Evolutionary conservation across 1,140 invertebrate species (phyloP).

Genomic region (Magallana ariakensis): DNA sequence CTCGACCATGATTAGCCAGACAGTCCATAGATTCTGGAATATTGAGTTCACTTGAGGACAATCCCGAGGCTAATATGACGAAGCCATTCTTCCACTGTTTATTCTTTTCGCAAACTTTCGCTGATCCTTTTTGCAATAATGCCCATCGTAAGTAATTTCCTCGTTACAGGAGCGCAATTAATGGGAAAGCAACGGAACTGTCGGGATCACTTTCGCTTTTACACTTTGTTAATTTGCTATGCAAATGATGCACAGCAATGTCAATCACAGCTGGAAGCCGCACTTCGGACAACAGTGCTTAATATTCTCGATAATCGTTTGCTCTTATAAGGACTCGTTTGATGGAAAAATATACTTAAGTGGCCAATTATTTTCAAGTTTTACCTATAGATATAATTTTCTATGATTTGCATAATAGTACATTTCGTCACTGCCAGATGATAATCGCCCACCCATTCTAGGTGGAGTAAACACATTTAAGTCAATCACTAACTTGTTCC

Average conservation of each 20-base stretch:
- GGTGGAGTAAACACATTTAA: neutral
- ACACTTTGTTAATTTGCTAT: slow-evolving; percentile 34
- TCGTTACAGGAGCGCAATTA: neutral
- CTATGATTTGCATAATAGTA: too few species aligned
- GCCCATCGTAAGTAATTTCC: slow-evolving; percentile 11
- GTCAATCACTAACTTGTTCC: neutral
- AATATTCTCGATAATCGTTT: too few species aligned
- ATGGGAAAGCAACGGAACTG: slow-evolving; percentile 10
- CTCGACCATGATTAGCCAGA: slow-evolving; percentile 10
- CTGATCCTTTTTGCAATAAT: neutral
- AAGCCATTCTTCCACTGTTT: slow-evolving; percentile 16
- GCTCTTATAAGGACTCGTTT: too few species aligned
- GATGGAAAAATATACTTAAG: too few species aligned
- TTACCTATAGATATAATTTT: too few species aligned
- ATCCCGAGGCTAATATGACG: neutral
- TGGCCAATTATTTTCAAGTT: too few species aligned
- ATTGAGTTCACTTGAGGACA: slow-evolving; percentile 26
- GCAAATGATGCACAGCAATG: slow-evolving; percentile 1
- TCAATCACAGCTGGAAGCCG: neutral
- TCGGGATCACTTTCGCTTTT: neutral
- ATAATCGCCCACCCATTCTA: too few species aligned
- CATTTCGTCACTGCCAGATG: too few species aligned
- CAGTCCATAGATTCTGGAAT: neutral
- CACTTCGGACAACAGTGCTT: too few species aligned
- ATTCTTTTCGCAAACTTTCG: slow-evolving; percentile 19